These are phyloP conservation scores for Chromobotia macracanthus DNA, from an alignment of 2,797 vertebrate species.

Conservation along the genomic window DNA sequence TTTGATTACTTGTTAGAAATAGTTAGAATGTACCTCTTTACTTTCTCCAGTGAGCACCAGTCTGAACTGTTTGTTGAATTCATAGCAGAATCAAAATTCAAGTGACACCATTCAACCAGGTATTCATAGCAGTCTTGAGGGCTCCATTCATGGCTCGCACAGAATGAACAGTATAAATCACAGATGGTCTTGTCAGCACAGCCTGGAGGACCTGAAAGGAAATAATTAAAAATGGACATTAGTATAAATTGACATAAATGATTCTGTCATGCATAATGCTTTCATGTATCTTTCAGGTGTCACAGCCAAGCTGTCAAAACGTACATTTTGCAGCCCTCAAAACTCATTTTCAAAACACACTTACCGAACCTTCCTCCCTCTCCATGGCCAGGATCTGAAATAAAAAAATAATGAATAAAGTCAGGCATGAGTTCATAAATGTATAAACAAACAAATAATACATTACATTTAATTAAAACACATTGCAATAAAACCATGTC, in stretches of 20 bases:
- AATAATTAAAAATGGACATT: neutral
- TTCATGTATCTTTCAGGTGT: neutral
- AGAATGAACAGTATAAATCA: accelerated
- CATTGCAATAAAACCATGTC: no score
- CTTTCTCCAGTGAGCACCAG: conserved; percentile 74
- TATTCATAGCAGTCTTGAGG: conserved; percentile 56
- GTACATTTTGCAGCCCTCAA: neutral
- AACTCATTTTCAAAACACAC: neutral
- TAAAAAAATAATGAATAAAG: neutral
- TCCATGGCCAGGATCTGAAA: conserved; percentile 20
- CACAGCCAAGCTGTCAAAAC: neutral
- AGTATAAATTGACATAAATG: neutral
- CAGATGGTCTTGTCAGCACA: conserved; percentile 56
- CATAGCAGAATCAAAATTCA: conserved; percentile 45
- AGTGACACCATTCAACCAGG: accelerated
- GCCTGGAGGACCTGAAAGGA: conserved; percentile 50
- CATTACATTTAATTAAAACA: no score
- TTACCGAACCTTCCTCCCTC: conserved; percentile 13
- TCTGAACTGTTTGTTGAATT: conserved; percentile 61
- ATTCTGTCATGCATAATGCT: neutral
- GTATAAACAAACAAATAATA: neutral
- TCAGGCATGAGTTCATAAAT: neutral
- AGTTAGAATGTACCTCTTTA: conserved; percentile 67
- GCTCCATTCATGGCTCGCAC: accelerated
- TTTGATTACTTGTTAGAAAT: neutral